These are phyloP conservation scores for Syngnathoides biaculeatus DNA, from an alignment of 2,113 vertebrate genomes.

Conservation along the genomic window DNA sequence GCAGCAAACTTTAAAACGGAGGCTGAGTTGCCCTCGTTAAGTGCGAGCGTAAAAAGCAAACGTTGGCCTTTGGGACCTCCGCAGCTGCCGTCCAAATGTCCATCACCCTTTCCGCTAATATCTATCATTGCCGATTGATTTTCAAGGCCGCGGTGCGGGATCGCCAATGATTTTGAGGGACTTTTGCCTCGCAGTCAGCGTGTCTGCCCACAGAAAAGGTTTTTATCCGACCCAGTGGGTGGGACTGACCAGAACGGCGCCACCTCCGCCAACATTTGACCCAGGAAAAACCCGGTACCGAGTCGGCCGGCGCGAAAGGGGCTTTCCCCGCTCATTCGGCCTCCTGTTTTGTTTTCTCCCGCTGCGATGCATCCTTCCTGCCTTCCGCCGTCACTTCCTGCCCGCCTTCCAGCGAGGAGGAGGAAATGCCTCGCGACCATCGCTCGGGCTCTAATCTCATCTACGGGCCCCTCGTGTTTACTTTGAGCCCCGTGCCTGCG, in stretches of 20 bases:
- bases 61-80: background rate
- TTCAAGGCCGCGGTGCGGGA: background rate
- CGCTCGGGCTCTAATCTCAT: conserved; percentile 71
- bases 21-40: background rate
- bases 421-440: conserved; percentile 66
- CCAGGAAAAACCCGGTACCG: background rate
- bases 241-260: background rate
- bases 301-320: background rate
- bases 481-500: conserved; percentile 65
- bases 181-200: background rate
- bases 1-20: background rate
- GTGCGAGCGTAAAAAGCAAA: background rate
- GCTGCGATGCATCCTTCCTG: conserved; percentile 1
- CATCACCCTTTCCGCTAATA: too few relatives aligned
- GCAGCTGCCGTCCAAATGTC: too few relatives aligned
- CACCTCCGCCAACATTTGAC: background rate
- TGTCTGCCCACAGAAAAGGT: too few relatives aligned
- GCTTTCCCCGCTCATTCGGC: background rate
- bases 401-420: conserved; percentile 32
- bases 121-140: background rate
- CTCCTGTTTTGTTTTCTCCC: conserved; percentile 3
- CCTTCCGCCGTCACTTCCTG: conserved; percentile 3
- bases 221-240: too few relatives aligned
- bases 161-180: background rate
- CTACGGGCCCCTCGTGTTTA: conserved; percentile 63